These are phyloP conservation scores for Tyto alba DNA, from an alignment of 2,113 vertebrate species.

Conservation along the genomic window DNA sequence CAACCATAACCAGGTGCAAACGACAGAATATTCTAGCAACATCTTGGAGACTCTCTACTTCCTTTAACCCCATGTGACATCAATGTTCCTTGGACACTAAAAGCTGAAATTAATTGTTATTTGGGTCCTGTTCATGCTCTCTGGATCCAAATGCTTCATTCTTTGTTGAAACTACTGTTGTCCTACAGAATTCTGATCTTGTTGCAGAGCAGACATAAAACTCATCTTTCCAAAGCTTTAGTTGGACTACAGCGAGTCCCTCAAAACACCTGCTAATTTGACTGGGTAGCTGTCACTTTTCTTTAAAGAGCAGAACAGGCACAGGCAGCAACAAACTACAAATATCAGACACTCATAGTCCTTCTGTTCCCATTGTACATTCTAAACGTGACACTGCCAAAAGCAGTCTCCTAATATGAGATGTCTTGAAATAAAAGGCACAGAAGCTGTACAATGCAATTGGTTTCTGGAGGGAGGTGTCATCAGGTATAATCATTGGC, in stretches of 20 bases:
- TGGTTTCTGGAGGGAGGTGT: neutral
- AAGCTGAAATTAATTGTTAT: neutral
- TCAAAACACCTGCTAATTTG: neutral
- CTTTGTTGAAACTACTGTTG: neutral
- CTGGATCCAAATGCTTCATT: neutral
- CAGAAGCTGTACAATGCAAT: neutral
- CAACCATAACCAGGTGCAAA: neutral
- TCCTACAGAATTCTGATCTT: neutral
- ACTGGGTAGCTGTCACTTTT: neutral
- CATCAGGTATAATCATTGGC: neutral
- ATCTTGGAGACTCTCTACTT: neutral
- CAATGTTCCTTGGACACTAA: neutral
- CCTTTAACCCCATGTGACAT: neutral
- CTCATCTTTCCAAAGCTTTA: neutral
- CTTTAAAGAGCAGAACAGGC: neutral
- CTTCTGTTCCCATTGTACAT: neutral
- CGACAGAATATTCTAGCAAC: neutral
- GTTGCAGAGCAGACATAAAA: neutral
- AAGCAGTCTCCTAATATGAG: neutral
- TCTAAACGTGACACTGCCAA: neutral
- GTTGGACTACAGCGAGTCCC: neutral
- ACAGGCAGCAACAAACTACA: neutral
- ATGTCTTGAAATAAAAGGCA: neutral
- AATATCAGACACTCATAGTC: neutral
- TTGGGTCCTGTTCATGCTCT: neutral